A percentile compares a stretch with the other conserved stretches of the same genome.
These are phyloP conservation scores for Griposia aprilina DNA, from an alignment of 2,888 invertebrate genomes.

Conservation along the genomic window DNA sequence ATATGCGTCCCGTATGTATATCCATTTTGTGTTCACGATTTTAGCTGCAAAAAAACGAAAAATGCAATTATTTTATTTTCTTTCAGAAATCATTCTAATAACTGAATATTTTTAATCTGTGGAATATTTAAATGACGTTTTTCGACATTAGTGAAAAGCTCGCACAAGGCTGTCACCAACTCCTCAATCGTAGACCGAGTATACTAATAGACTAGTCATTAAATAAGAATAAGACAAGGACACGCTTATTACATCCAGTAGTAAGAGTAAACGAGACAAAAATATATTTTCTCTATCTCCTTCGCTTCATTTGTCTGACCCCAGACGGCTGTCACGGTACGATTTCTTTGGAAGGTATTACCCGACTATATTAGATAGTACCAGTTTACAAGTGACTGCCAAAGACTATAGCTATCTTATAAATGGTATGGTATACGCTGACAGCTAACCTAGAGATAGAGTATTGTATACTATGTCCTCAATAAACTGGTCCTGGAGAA, in stretches of 20 bases:
- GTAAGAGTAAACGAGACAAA: background rate
- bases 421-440: background rate
- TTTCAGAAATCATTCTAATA: background rate
- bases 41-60: slow-evolving; percentile 21
- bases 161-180: background rate
- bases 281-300: background rate
- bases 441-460: too few species aligned
- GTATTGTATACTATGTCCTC: background rate
- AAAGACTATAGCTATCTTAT: background rate
- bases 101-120: background rate
- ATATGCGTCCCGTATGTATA: slow-evolving; percentile 35
- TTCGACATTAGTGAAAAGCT: background rate
- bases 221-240: background rate
- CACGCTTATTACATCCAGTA: background rate
- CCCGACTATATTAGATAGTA: background rate
- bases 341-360: background rate
- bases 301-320: background rate
- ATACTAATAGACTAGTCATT: background rate
- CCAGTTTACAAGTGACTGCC: background rate
- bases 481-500: background rate
- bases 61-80: background rate
- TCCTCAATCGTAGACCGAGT: background rate
- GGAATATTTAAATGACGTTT: background rate
- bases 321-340: background rate
- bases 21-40: slow-evolving; percentile 33